Base-by-base conservation (phyloP, 2,888 invertebrate genomes). In the Cataglyphis albicans region DNA sequence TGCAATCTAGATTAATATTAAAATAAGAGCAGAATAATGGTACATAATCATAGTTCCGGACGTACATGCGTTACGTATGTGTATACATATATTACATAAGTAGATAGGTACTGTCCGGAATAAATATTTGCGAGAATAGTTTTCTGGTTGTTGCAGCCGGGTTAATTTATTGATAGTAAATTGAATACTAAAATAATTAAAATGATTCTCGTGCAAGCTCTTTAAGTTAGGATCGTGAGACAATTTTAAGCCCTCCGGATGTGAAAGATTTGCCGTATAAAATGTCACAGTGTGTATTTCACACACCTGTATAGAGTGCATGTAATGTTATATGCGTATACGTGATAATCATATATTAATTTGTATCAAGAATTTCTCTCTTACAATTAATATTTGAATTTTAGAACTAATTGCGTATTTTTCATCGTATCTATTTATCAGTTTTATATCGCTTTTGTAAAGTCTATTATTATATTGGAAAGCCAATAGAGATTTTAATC, bases 71-170 rank as follows among this genome's bases (percentile, higher is more conserved):
- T 81, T 63, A 9, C n/a, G n/a, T 35, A n/a, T 63, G 35, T 35
- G 7, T 63, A 9, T 29, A 41, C 32, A 7, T n/a, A 44, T n/a
- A n/a, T 35, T 72, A 75, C 35, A 72, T 67, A 70, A 59, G 29
- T 74, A 59, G 25, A 15, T 32, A 61, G 29, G 5, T 38, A 88
- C 85, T 86, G 85, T 81, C 87, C 88, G 29, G 72, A 38, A 81
- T 89, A 81, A 86, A 89, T 87, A 84, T 68, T 76, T 74, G 57
- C 74, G 85, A 83, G 81, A 84, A 61, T 85, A 78, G 87, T 90
- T 90, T 89, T 89, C 88, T 88, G 83, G 70, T 81, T 90, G 90
- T 90, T 89, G 82, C 7, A 87, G 83, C 85, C 84, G 29, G 48
- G 55, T 87, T 86, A 90, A 89, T 83, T 89, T 85, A 83, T 83